These are phyloP conservation scores for Ctenoplectra terminalis DNA, from an alignment of 1,140 invertebrate genomes.

Conservation along the genomic window DNA sequence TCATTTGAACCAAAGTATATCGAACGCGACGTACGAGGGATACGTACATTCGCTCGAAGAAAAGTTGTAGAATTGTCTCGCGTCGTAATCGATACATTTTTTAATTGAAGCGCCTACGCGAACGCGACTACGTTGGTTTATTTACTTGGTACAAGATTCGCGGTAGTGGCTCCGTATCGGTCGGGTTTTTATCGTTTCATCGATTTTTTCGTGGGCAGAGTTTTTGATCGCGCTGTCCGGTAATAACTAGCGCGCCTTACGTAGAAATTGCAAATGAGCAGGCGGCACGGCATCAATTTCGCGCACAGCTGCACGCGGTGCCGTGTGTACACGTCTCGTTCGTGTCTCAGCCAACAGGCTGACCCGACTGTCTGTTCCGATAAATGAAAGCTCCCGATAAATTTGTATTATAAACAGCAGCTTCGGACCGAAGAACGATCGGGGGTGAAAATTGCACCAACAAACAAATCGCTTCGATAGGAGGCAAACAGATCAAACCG, in stretches of 20 bases:
- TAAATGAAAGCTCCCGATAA: conserved; percentile 43
- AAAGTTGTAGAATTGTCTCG: too few relatives aligned
- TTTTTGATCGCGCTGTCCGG: conserved; percentile 5
- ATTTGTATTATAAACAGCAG: conserved; percentile 28
- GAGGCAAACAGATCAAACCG: too few relatives aligned
- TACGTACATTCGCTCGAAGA: too few relatives aligned
- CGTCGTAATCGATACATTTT: too few relatives aligned
- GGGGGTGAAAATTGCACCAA: conserved; percentile 7
- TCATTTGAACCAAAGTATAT: too few relatives aligned
- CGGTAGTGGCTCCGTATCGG: background rate
- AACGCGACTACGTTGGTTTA: background rate
- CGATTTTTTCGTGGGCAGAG: background rate
- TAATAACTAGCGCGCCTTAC: conserved; percentile 53
- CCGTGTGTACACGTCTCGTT: conserved; percentile 16
- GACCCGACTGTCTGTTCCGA: conserved; percentile 29
- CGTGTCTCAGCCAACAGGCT: background rate
- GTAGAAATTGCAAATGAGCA: conserved; percentile 43
- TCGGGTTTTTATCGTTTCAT: background rate
- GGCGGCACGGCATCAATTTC: conserved; percentile 38
- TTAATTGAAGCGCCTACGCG: too few relatives aligned
- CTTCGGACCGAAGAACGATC: background rate
- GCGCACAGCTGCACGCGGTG: conserved; percentile 34
- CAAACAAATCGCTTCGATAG: background rate
- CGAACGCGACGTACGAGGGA: too few relatives aligned
- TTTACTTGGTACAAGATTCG: background rate